A percentile compares a stretch with the other conserved stretches of the same genome.
Evolutionary conservation across 2,797 vertebrate genomes (phyloP).

Genomic region (Xenopus petersii): DNA sequence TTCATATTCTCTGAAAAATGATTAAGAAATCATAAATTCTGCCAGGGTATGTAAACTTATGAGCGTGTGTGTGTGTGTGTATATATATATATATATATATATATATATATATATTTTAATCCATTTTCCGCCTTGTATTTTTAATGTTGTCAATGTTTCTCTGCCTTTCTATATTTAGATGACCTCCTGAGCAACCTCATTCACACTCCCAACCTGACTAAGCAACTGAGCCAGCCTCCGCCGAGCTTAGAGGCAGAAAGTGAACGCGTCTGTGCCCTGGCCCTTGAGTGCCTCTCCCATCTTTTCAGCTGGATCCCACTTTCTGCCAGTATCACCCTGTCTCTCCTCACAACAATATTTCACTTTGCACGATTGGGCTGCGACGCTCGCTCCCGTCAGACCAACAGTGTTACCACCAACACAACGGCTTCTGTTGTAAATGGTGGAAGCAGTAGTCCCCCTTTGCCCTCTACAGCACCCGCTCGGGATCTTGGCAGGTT

Average conservation of each 20-base stretch:
- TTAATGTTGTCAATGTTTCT: too few species aligned
- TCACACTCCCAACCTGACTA: constrained; percentile 84
- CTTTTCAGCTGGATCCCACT: constrained; percentile 98
- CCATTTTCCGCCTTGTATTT: too few species aligned
- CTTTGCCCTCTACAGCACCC: constrained; percentile 49
- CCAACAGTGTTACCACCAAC: constrained; percentile 32
- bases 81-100: too few species aligned
- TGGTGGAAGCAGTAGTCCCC: constrained; percentile 65
- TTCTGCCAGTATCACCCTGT: constrained; percentile 92
- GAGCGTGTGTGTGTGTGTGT: too few species aligned
- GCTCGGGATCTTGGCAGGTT: constrained; percentile 79
- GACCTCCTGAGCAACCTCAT: constrained; percentile 85
- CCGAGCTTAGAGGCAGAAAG: constrained; percentile 85
- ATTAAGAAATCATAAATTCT: too few species aligned
- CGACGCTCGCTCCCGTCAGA: constrained; percentile 76
- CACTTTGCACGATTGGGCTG: constrained; percentile 96
- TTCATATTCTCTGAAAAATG: too few species aligned
- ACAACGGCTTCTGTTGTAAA: constrained; percentile 60
- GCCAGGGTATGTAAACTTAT: too few species aligned
- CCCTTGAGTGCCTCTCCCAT: constrained; percentile 93
- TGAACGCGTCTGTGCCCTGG: constrained; percentile 86
- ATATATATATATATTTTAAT: too few species aligned
- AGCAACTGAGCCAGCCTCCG: constrained; percentile 86
- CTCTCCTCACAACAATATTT: constrained; percentile 94
- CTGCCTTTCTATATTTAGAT: constrained; percentile 50